These are phyloP conservation scores for Turritopsis rubra DNA, from an alignment of 30 jellyfish, hydroid and myxozoan species.

Conservation along the genomic window DNA sequence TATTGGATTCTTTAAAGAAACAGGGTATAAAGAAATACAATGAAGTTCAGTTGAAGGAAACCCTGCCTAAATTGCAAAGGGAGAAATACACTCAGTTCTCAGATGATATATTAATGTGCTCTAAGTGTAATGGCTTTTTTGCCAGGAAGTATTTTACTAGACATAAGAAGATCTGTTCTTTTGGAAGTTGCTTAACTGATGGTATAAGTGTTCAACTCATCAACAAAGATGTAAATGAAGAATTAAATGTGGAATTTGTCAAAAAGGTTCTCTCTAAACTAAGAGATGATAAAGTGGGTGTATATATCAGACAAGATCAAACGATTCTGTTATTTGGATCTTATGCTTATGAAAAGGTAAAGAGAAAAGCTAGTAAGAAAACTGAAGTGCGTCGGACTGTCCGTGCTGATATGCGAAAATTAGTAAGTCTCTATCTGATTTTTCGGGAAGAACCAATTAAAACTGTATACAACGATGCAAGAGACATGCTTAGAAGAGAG, in stretches of 20 bases:
- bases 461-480: not conserved
- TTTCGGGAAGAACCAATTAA: not conserved
- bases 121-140: constrained; percentile 3
- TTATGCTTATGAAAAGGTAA: not conserved
- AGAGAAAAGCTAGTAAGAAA: not conserved
- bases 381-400: constrained; percentile 9
- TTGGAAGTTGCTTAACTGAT: not conserved
- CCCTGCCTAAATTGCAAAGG: not conserved
- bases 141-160: not conserved
- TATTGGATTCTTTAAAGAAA: not conserved
- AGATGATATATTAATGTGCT: not conserved
- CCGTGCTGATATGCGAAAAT: not conserved
- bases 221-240: not conserved
- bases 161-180: not conserved
- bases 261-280: not conserved
- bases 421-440: not conserved
- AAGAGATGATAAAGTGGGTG: not conserved
- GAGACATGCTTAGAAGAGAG: constrained; percentile 14
- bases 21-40: constrained; percentile 5
- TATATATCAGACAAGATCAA: not conserved
- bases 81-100: not conserved
- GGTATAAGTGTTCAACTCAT: not conserved
- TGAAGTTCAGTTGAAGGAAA: not conserved
- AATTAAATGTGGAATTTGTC: not conserved
- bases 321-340: not conserved